A percentile compares a stretch with the other conserved stretches of the same genome.
phyloP scores from a whole-genome alignment of 2,888 invertebrate species.

The Encarsia formosa region DNA sequence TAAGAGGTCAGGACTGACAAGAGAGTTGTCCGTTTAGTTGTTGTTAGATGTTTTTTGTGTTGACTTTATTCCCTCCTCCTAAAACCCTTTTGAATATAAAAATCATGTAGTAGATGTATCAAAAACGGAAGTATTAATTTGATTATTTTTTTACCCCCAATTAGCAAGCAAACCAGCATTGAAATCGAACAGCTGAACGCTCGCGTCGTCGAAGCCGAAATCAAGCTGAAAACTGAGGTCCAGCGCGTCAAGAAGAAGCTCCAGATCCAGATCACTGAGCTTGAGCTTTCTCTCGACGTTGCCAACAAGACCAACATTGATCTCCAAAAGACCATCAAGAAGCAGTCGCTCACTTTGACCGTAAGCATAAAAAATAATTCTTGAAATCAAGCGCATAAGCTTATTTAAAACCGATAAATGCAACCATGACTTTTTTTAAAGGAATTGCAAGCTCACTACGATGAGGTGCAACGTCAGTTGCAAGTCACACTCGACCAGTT shows the following conservation, averaged over 20 bases:
- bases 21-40: too few species aligned
- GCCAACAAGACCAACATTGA: slow-evolving; percentile 98
- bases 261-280: slow-evolving; percentile 94
- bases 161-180: slow-evolving; percentile 94
- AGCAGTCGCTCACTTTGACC: slow-evolving; percentile 86
- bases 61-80: too few species aligned
- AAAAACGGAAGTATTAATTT: too few species aligned
- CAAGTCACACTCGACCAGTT: slow-evolving; percentile 93
- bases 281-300: slow-evolving; percentile 94
- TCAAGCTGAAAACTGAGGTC: slow-evolving; percentile 92
- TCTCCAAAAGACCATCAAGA: slow-evolving; percentile 96
- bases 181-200: slow-evolving; percentile 95
- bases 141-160: background rate
- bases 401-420: too few species aligned
- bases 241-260: slow-evolving; percentile 98
- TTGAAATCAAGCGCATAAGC: too few species aligned
- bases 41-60: too few species aligned
- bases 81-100: too few species aligned
- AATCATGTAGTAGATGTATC: too few species aligned
- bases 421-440: too few species aligned
- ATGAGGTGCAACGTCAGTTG: slow-evolving; percentile 93
- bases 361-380: too few species aligned
- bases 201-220: slow-evolving; percentile 94
- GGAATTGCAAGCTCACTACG: slow-evolving; percentile 94
- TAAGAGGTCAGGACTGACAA: slow-evolving; percentile 74